These are phyloP conservation scores for Nesoenas mayeri DNA, from an alignment of 2,113 vertebrate genomes.

Conservation along the genomic window DNA sequence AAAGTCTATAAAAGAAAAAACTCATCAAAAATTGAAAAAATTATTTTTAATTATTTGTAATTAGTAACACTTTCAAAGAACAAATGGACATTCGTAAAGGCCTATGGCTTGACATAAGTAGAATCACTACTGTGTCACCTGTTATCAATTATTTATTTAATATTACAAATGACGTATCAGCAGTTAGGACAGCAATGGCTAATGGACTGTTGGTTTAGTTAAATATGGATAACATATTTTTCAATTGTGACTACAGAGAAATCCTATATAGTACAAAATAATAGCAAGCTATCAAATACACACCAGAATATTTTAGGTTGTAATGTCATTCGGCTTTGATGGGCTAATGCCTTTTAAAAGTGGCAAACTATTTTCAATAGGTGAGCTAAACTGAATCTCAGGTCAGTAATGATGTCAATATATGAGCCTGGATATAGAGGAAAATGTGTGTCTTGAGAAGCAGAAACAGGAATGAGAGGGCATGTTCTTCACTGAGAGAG, in stretches of 20 bases:
- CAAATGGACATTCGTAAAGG: not conserved
- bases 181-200: not conserved
- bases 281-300: not conserved
- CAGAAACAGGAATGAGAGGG: not conserved
- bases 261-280: not conserved
- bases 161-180: not conserved
- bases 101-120: not conserved
- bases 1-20: not conserved
- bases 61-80: not conserved
- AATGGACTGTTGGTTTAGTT: not conserved
- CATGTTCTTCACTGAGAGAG: not conserved
- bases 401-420: not conserved
- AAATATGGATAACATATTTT: not conserved
- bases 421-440: not conserved
- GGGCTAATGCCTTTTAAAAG: not conserved
- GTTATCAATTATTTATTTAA: not conserved
- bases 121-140: not conserved
- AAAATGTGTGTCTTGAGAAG: not conserved
- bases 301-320: not conserved
- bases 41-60: not conserved
- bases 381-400: not conserved
- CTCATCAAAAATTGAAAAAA: not conserved
- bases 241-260: not conserved
- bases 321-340: not conserved
- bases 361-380: not conserved